phyloP scores from a whole-genome alignment of 1,140 invertebrate species.

The Sarcophaga bullata region DNA sequence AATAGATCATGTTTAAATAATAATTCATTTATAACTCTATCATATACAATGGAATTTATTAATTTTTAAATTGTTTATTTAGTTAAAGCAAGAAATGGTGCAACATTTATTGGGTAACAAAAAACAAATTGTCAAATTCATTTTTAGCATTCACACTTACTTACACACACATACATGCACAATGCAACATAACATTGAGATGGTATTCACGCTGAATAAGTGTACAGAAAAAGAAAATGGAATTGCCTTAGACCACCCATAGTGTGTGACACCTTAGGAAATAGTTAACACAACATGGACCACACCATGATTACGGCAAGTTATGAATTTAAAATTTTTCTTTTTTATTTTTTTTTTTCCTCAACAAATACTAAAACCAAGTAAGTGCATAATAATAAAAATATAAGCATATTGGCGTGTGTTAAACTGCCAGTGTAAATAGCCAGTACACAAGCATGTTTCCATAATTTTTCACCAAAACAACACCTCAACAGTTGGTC shows the following conservation, averaged over 20 bases:
- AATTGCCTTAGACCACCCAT: conserved; percentile 53
- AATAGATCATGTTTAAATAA: no score
- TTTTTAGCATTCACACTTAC: conserved; percentile 62
- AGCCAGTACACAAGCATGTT: conserved; percentile 45
- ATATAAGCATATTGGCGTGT: conserved; percentile 7
- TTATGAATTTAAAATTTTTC: conserved; percentile 53
- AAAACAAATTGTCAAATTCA: conserved; percentile 56
- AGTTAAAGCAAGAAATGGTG: no score
- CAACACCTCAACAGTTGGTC: conserved; percentile 56
- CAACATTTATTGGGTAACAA: background rate
- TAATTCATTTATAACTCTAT: no score
- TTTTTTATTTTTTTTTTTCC: conserved; percentile 57
- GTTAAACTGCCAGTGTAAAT: conserved; percentile 5
- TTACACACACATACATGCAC: background rate
- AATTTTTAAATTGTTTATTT: no score
- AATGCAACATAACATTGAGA: background rate
- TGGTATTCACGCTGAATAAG: background rate
- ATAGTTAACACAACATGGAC: conserved; percentile 38
- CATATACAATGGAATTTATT: no score
- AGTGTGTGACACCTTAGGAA: conserved; percentile 40
- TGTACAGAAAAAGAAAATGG: conserved; percentile 51
- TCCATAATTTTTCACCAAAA: conserved; percentile 60
- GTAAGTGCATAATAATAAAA: conserved; percentile 43
- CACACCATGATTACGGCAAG: conserved; percentile 46
- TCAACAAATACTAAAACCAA: no score